These are phyloP conservation scores for Lycophotia porphyrea DNA, from an alignment of 2,888 invertebrate species.

Conservation along the genomic window DNA sequence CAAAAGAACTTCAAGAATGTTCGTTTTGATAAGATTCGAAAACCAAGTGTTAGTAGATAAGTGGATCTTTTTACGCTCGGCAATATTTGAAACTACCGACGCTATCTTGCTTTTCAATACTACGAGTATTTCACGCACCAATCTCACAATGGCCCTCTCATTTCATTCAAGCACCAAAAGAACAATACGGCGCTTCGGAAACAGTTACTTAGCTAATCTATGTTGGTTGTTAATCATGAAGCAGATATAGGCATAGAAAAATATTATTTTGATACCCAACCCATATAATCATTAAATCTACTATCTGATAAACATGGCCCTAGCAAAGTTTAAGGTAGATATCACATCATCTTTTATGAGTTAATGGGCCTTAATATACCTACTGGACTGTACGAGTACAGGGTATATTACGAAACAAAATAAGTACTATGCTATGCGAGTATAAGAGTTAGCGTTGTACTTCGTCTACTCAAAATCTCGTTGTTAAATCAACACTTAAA, in stretches of 20 bases:
- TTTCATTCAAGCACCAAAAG: not conserved
- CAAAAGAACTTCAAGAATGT: not conserved
- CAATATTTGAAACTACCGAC: not conserved
- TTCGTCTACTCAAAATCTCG: slow-evolving; percentile 7
- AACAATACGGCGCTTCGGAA: not conserved
- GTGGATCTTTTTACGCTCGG: not conserved
- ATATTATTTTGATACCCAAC: slow-evolving; percentile 3
- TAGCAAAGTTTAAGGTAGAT: not conserved
- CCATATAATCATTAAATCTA: slow-evolving; percentile 8
- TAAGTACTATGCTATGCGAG: not conserved
- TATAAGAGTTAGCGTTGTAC: not conserved
- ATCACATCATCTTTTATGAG: slow-evolving; percentile 30
- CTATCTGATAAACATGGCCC: slow-evolving; percentile 12
- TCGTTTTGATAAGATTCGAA: not conserved
- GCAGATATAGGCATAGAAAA: not conserved
- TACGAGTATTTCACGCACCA: not conserved
- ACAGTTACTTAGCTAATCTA: slow-evolving; percentile 13
- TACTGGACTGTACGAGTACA: not conserved
- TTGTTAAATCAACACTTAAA: slow-evolving; percentile 8
- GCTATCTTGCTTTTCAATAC: not conserved
- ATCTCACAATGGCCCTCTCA: not conserved
- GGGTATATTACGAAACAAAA: not conserved
- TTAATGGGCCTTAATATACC: not conserved
- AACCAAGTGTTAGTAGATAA: not conserved
- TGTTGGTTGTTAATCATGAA: not conserved